A percentile compares a stretch with the other conserved stretches of the same genome.
phyloP scores from a whole-genome alignment of 2,797 vertebrate genomes.

The Sebastes steindachneri region DNA sequence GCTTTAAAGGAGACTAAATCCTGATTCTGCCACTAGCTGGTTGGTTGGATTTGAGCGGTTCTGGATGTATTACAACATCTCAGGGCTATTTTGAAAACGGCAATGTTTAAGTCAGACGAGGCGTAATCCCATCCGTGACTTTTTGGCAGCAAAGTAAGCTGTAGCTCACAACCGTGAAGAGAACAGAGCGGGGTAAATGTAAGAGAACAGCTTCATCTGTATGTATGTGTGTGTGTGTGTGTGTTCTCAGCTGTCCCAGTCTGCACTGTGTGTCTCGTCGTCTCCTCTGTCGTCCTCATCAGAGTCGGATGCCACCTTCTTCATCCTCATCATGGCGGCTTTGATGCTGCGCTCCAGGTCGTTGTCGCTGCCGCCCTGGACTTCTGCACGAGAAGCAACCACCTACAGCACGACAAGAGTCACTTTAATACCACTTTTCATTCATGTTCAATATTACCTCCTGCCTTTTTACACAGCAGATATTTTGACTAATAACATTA shows the following conservation, averaged over 20 bases:
- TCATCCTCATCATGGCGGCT: constrained; percentile 94
- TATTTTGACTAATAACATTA: not conserved
- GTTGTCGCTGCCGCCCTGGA: constrained; percentile 49
- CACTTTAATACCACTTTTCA: not conserved
- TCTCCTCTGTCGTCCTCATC: constrained; percentile 86
- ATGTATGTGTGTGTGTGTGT: not conserved
- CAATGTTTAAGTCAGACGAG: constrained; percentile 2
- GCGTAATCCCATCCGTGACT: constrained; percentile 20
- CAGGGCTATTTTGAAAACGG: constrained; percentile 5
- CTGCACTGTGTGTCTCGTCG: constrained; percentile 76
- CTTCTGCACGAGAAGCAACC: constrained; percentile 31
- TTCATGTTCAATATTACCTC: not conserved
- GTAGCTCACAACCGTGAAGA: constrained; percentile 4
- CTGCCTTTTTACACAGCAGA: not conserved
- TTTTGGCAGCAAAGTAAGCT: constrained; percentile 19
- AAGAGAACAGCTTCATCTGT: not conserved
- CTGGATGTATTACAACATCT: constrained; percentile 14
- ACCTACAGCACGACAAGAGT: constrained; percentile 34
- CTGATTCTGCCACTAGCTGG: not conserved
- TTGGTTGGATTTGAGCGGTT: constrained; percentile 2
- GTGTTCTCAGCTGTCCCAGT: constrained; percentile 88
- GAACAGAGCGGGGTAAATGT: not conserved
- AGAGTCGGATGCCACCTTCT: constrained; percentile 91
- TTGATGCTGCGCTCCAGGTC: constrained; percentile 95
- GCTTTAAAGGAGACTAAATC: constrained; percentile 14